A percentile compares a stretch with the other conserved stretches of the same genome.
These are phyloP conservation scores for Drosophila antonietae DNA, from an alignment of 2,888 invertebrate species.

Conservation along the genomic window DNA sequence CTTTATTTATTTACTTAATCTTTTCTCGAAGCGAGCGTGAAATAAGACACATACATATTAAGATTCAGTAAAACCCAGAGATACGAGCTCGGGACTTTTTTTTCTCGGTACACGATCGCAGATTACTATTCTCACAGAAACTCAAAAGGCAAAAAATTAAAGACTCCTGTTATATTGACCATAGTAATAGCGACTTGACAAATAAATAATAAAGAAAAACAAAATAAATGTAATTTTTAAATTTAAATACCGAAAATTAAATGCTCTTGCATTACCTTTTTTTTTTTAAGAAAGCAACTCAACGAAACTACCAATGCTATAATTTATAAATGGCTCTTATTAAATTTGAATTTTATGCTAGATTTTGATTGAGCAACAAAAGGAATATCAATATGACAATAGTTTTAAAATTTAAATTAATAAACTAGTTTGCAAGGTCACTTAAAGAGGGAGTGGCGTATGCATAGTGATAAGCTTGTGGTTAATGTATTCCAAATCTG, in stretches of 20 bases:
- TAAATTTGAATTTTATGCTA: no score
- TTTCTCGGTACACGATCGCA: constrained; percentile 9
- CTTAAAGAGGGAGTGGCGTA: not conserved
- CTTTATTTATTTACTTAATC: not conserved
- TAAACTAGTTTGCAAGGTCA: not conserved
- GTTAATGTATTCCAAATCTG: not conserved
- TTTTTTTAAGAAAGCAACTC: no score
- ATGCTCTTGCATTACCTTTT: no score
- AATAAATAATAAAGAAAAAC: not conserved
- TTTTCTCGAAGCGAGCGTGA: constrained; percentile 45
- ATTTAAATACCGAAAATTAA: no score
- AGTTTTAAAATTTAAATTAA: not conserved
- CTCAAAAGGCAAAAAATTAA: constrained; percentile 9
- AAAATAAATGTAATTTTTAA: no score
- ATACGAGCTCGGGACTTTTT: constrained; percentile 30
- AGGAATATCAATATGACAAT: not conserved
- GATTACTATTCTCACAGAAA: constrained; percentile 7
- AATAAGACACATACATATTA: constrained; percentile 33
- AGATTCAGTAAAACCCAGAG: constrained; percentile 16
- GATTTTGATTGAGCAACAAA: not conserved
- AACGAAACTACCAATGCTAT: no score
- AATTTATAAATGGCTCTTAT: no score
- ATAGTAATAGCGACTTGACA: constrained; percentile 23
- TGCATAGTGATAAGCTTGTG: not conserved
- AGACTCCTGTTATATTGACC: constrained; percentile 26